Base-by-base conservation (phyloP, 2,113 vertebrate genomes). In the Trinectes maculatus region DNA sequence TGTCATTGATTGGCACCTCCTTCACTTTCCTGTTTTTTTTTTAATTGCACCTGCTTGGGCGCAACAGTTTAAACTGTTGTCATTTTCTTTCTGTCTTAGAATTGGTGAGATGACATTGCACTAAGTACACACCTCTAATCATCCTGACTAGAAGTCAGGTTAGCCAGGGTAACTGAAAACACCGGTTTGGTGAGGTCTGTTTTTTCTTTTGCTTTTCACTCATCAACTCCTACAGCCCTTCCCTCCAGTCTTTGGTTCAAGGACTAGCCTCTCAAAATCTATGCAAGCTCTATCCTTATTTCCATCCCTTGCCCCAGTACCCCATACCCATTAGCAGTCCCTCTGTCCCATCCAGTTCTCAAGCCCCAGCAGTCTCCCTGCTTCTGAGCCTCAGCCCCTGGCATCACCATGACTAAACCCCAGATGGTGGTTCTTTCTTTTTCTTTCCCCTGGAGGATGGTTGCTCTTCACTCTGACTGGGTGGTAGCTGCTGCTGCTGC, bases 341-440 rank as follows among this genome's bases (percentile, higher is more conserved):
- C 63, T 55, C 33, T 54, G 19, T 74, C 79, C 77, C 56, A 37
- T 69, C 69, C 64, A 33, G 49, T 68, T 47, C 63, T 51, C 5
- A 6, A 70, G 65, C 77, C 68, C 71, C 71, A 81, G 56, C 63
- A 65, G 66, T 34, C 79, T 56, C 43, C 49, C 71, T 69, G 31
- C 78, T 61, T 56, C 74, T 56, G 69, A 78, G 73, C 80, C 79
- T 67, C 79, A 55, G 84, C 84, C 78, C 85, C 84, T 92, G 91
- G 92, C 91, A 92, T 88, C 89, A 92, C 91, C 91, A 91, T 91
- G 89, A 92, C 91, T 92, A 92, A 93, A 90, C 85, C 89, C 88
- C 91, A 93, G 92, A 93, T 93, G 91, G 91, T 92, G 85, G 81
- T 69, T 89, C 83, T 90, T 89, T 89, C 71, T 88, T 87, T 83